Conservation (phyloP, 2,797 vertebrate genomes). For the Lutjanus campechanus region DNA sequence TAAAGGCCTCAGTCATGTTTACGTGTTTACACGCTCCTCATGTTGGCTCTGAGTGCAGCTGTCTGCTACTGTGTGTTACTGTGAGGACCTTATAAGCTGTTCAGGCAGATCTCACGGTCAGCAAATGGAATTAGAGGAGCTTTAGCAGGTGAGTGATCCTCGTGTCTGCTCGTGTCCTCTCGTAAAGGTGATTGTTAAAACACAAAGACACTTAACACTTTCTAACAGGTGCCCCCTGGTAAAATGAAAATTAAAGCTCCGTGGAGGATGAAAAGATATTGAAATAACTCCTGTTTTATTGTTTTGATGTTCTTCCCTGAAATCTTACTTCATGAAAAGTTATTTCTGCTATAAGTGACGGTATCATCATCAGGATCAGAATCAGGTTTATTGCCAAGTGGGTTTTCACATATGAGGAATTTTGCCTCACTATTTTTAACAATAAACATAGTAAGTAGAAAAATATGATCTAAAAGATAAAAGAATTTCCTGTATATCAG, state of each 20-base stretch:
- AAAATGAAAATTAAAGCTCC: background rate
- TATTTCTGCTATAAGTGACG: background rate
- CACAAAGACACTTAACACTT: constrained; percentile 45
- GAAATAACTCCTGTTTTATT: background rate
- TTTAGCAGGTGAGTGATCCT: constrained; percentile 67
- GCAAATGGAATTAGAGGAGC: constrained; percentile 75
- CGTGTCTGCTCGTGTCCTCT: constrained; percentile 26
- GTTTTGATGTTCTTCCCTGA: background rate
- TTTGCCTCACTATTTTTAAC: too few relatives aligned
- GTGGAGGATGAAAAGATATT: background rate
- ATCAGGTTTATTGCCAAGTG: too few relatives aligned
- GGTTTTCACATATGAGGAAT: too few relatives aligned
- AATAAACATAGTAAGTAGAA: too few relatives aligned
- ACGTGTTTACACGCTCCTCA: constrained; percentile 9
- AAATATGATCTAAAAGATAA: background rate
- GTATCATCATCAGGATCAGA: background rate
- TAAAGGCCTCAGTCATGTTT: background rate
- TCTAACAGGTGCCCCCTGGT: constrained; percentile 6
- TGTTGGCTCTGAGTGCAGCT: background rate
- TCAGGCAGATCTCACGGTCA: constrained; percentile 59
- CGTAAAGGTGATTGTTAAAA: constrained; percentile 24
- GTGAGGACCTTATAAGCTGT: constrained; percentile 57
- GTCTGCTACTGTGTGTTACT: constrained; percentile 15
- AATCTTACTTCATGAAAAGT: background rate
- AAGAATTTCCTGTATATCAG: background rate